Percentiles rank a stretch among this genome's conserved stretches.
These are phyloP conservation scores for Pheosia tremula DNA, from an alignment of 2,888 invertebrate genomes.

Conservation along the genomic window DNA sequence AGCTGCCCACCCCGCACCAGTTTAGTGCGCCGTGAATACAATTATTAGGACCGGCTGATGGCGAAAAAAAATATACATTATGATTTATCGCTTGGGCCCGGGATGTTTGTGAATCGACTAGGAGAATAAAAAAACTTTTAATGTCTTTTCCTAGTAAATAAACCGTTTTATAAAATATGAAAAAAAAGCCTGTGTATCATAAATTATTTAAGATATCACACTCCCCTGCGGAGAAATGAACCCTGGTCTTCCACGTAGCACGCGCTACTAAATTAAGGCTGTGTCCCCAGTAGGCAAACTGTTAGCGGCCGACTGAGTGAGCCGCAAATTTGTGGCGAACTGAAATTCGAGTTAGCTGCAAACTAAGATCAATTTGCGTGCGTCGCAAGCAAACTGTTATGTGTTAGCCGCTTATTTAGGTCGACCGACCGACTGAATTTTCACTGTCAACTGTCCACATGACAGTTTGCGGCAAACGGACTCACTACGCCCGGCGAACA, in stretches of 20 bases:
- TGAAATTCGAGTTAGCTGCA: no score
- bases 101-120: neutral
- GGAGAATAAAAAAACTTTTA: neutral
- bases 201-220: neutral
- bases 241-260: conserved; percentile 83
- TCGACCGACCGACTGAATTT: no score
- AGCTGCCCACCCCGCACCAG: conserved; percentile 53
- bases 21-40: conserved; percentile 52
- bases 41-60: conserved; percentile 46
- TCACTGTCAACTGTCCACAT: no score
- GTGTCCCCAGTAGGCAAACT: no score
- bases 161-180: neutral
- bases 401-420: no score
- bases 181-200: neutral
- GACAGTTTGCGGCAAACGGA: no score
- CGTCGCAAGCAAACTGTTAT: no score
- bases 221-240: conserved; percentile 81
- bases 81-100: conserved; percentile 30
- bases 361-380: no score
- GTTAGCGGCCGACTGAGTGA: no score
- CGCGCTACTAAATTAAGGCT: conserved; percentile 83
- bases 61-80: conserved; percentile 46
- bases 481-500: no score
- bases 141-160: neutral
- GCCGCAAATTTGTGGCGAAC: no score